These are phyloP conservation scores for Enteromius mattozi DNA, from an alignment of 2,797 vertebrate genomes.

Conservation along the genomic window DNA sequence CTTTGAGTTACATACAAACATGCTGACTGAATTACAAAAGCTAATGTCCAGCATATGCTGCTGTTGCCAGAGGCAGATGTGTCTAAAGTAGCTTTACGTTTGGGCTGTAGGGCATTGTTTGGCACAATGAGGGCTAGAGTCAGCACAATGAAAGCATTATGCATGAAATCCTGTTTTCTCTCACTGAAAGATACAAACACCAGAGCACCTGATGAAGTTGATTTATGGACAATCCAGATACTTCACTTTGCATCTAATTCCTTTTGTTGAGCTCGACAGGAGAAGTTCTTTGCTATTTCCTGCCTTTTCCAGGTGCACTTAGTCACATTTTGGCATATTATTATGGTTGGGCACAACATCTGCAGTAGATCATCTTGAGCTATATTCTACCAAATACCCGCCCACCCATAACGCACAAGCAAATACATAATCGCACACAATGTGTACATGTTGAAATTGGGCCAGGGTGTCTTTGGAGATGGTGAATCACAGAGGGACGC, in stretches of 20 bases:
- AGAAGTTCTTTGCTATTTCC: slow-evolving; percentile 7
- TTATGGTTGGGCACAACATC: slow-evolving; percentile 53
- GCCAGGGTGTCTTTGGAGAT: slow-evolving; percentile 54
- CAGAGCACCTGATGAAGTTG: slow-evolving; percentile 22
- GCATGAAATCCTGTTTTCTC: slow-evolving; percentile 23
- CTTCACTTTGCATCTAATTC: slow-evolving; percentile 21
- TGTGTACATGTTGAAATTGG: slow-evolving; percentile 54
- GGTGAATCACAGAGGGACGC: slow-evolving; percentile 53
- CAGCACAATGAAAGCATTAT: slow-evolving; percentile 37
- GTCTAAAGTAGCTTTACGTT: slow-evolving; percentile 29
- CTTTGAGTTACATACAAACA: slow-evolving; percentile 29
- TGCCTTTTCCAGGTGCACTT: slow-evolving; percentile 38
- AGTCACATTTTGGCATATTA: slow-evolving; percentile 51
- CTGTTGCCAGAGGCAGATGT: slow-evolving; percentile 30
- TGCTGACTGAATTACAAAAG: slow-evolving; percentile 40
- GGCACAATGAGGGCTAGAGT: slow-evolving; percentile 7
- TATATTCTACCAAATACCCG: slow-evolving; percentile 46
- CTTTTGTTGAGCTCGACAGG: slow-evolving; percentile 16
- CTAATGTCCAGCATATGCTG: slow-evolving; percentile 46
- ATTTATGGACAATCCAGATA: neutral
- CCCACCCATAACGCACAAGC: slow-evolving; percentile 24
- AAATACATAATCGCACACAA: slow-evolving; percentile 20
- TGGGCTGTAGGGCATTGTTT: slow-evolving; percentile 20
- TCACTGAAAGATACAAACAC: slow-evolving; percentile 4
- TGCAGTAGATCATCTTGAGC: slow-evolving; percentile 55